These are phyloP conservation scores for Holothuria scabra DNA, from an alignment of 53 echinoderm and acorn worm species.

Conservation along the genomic window DNA sequence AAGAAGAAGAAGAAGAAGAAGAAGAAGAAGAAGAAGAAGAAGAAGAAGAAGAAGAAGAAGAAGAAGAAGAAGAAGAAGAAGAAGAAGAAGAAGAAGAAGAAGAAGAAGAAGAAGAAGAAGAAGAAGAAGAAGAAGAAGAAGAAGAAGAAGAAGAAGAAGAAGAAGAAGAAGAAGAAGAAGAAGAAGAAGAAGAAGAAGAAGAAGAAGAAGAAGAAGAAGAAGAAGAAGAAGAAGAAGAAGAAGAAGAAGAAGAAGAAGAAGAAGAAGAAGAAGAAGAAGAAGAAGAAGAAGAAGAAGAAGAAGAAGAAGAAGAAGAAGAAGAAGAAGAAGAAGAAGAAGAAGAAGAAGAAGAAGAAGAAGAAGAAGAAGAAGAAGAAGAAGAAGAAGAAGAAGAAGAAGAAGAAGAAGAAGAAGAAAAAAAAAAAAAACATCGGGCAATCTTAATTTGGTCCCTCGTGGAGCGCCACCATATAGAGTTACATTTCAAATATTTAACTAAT, in stretches of 20 bases:
- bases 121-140: background rate
- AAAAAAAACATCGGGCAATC: too few species aligned
- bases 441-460: background rate
- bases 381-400: constrained; percentile 12
- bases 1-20: constrained; percentile 12
- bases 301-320: background rate
- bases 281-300: background rate
- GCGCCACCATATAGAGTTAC: too few species aligned
- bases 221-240: constrained; percentile 12
- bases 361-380: background rate
- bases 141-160: background rate
- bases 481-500: too few species aligned
- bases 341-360: background rate
- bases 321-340: background rate
- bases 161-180: constrained; percentile 12
- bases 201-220: constrained; percentile 12
- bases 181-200: constrained; percentile 12
- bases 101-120: constrained; percentile 12
- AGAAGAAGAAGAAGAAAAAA: constrained; percentile 12
- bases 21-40: constrained; percentile 12
- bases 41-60: constrained; percentile 12
- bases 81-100: constrained; percentile 12
- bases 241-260: constrained; percentile 12
- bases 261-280: background rate
- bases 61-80: constrained; percentile 12